Conservation (phyloP, 2,797 vertebrate species). For the Pelochelys cantorii region DNA sequence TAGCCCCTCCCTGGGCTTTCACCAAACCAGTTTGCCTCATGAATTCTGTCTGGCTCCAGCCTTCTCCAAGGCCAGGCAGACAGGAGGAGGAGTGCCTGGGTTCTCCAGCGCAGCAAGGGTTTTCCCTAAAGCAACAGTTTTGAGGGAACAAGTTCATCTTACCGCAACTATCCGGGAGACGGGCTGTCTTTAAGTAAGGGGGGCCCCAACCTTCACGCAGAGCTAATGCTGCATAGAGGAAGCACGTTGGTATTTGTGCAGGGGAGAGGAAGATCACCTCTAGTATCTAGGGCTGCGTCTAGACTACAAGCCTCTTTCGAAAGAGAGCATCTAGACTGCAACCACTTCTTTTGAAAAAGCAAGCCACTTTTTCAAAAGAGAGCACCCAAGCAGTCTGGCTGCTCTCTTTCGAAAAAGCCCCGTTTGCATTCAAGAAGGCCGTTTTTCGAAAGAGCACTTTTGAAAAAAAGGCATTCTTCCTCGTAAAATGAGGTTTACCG, state of each 20-base stretch:
- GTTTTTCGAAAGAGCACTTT: no score
- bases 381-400: no score
- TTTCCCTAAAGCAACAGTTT: neutral
- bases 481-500: no score
- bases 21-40: neutral
- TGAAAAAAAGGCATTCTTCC: no score
- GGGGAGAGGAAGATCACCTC: neutral
- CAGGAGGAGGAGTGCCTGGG: neutral
- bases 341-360: no score
- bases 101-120: neutral
- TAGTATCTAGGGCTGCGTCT: neutral
- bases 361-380: no score
- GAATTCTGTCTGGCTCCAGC: neutral
- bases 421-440: no score
- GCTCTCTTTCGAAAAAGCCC: no score
- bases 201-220: neutral
- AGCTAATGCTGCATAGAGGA: neutral
- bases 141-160: neutral
- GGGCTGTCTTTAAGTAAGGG: neutral
- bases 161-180: neutral
- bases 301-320: no score
- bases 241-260: neutral
- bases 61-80: accelerated
- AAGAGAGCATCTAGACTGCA: no score
- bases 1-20: neutral